phyloP scores from a whole-genome alignment of 2,113 vertebrate species.

The Tragelaphus scriptus region DNA sequence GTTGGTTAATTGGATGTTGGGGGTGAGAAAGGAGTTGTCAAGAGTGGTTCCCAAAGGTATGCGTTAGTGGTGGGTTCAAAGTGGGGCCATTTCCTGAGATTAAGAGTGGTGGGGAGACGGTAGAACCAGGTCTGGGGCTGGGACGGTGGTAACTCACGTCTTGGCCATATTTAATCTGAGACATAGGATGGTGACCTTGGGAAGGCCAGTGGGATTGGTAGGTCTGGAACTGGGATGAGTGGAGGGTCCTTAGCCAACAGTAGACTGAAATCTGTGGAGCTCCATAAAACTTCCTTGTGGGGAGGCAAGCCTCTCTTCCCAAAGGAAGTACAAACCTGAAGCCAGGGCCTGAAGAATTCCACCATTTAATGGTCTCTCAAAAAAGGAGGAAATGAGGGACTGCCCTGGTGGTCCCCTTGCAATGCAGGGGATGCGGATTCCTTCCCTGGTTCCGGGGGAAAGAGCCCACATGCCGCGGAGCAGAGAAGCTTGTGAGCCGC shows the following conservation, averaged over 20 bases:
- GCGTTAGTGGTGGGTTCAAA: background rate
- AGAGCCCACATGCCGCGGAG: fast-evolving
- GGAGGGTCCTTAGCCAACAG: background rate
- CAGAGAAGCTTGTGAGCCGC: fast-evolving
- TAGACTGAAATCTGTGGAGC: fast-evolving
- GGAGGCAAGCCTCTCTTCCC: background rate
- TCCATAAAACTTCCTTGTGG: background rate
- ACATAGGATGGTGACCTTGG: background rate
- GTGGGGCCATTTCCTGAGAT: background rate
- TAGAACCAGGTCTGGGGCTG: background rate
- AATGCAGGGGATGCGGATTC: background rate
- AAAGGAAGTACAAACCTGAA: background rate
- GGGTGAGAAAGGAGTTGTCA: background rate
- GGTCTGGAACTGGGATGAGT: background rate
- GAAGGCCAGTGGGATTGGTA: background rate
- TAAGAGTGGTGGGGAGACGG: background rate
- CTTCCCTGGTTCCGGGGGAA: background rate
- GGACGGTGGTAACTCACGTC: background rate
- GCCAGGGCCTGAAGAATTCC: background rate
- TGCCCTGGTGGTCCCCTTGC: background rate
- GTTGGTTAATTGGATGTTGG: background rate
- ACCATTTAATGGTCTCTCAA: background rate
- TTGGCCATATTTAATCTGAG: background rate
- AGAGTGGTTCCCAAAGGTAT: background rate
- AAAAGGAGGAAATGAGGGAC: background rate